Evolutionary conservation across 2,113 vertebrate species (phyloP).

Genomic region (Otolemur garnettii): DNA sequence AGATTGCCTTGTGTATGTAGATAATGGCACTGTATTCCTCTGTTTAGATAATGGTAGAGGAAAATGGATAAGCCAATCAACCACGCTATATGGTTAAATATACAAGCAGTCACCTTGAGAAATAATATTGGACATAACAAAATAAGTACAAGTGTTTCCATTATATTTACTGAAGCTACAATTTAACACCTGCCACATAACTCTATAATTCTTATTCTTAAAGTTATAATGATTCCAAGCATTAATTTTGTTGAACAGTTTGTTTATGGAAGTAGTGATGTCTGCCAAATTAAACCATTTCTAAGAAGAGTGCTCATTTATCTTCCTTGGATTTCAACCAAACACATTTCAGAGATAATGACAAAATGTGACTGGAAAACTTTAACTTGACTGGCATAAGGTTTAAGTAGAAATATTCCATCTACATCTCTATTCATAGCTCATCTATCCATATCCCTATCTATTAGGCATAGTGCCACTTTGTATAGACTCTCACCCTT

Average conservation of each 20-base stretch:
- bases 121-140: conserved; percentile 11
- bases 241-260: conserved; percentile 57
- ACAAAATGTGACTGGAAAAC: conserved; percentile 66
- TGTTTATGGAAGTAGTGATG: conserved; percentile 65
- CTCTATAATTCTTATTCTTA: conserved; percentile 59
- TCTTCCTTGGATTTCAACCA: conserved; percentile 71
- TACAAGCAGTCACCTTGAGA: conserved; percentile 23
- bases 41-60: neutral
- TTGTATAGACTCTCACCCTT: neutral
- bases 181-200: conserved; percentile 40
- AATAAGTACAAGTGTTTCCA: conserved; percentile 42
- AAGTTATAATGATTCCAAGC: conserved; percentile 57
- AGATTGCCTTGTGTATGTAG: rapidly evolving
- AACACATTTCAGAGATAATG: conserved; percentile 71
- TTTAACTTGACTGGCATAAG: conserved; percentile 77
- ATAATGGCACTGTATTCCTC: neutral
- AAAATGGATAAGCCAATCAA: neutral
- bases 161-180: neutral
- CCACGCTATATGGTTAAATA: neutral
- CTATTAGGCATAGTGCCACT: conserved; percentile 23
- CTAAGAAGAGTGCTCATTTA: conserved; percentile 61
- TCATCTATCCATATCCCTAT: conserved; percentile 7
- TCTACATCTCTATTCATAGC: conserved; percentile 49
- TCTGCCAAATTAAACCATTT: conserved; percentile 76
- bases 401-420: conserved; percentile 78